Conservation (phyloP, 1,140 invertebrate genomes). For the Trachymyrmex septentrionalis region DNA sequence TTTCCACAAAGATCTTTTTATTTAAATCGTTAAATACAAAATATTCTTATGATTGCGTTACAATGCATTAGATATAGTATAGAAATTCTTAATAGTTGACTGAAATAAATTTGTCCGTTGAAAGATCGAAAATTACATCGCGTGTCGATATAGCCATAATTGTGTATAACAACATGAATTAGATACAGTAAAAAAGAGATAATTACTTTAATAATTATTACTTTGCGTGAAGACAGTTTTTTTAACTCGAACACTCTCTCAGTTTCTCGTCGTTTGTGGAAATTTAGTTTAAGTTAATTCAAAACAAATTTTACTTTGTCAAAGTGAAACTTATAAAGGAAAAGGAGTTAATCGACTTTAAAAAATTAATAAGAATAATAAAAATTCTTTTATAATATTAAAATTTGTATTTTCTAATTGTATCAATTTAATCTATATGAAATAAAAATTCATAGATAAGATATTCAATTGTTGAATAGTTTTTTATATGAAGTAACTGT, state of each 20-base stretch:
- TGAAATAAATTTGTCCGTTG: slow-evolving; percentile 1
- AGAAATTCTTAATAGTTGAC: not conserved
- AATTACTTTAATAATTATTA: slow-evolving; percentile 15
- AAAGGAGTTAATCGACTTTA: not conserved
- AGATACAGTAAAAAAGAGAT: slow-evolving; percentile 2
- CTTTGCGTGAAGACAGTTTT: not conserved
- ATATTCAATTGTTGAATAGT: not conserved
- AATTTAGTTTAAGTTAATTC: slow-evolving; percentile 3
- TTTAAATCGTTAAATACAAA: not conserved
- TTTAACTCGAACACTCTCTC: not conserved
- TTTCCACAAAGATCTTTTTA: not conserved
- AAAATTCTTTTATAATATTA: slow-evolving; percentile 8
- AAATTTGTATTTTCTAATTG: not conserved
- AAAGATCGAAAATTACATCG: not conserved
- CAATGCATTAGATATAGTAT: not conserved
- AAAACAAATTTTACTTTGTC: slow-evolving; percentile 1
- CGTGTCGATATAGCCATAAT: not conserved
- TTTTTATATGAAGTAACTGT: not conserved
- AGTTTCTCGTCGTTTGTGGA: not conserved
- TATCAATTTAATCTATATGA: not conserved
- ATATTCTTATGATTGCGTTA: not conserved
- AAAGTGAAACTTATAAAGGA: not conserved
- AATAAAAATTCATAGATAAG: not conserved
- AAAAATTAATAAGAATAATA: not conserved
- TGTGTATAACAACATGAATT: not conserved